A percentile compares a stretch with the other conserved stretches of the same genome.
These are phyloP conservation scores for Cantharis flavilabris DNA, from an alignment of 2,888 invertebrate species.

Conservation along the genomic window DNA sequence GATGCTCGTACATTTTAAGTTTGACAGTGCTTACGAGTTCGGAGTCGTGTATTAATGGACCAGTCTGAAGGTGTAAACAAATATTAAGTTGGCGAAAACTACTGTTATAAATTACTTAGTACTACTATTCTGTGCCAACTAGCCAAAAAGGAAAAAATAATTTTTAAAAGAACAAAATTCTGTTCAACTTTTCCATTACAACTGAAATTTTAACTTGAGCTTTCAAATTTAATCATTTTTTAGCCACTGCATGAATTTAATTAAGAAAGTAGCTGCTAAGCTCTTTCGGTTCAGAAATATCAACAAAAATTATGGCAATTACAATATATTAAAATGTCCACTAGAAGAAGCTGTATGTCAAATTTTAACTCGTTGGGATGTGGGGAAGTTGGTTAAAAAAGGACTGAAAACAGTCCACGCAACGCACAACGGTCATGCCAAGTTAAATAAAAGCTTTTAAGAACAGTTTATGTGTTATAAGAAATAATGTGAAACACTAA, in stretches of 20 bases:
- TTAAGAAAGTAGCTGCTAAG: neutral
- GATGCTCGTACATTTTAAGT: slow-evolving; percentile 30
- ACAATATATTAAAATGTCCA: too few relatives aligned
- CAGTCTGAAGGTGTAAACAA: slow-evolving; percentile 36
- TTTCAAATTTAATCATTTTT: neutral
- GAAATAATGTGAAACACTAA: neutral
- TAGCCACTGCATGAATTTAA: neutral
- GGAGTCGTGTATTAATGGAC: slow-evolving; percentile 28
- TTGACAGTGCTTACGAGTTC: slow-evolving; percentile 22
- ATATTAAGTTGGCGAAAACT: slow-evolving; percentile 35
- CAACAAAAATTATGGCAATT: too few relatives aligned
- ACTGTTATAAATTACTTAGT: slow-evolving; percentile 33
- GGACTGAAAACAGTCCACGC: too few relatives aligned
- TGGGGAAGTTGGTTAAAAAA: too few relatives aligned
- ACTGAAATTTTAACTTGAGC: neutral
- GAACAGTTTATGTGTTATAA: too few relatives aligned
- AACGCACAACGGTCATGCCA: too few relatives aligned
- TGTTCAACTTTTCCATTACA: neutral
- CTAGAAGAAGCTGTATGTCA: too few relatives aligned
- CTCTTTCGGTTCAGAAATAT: neutral
- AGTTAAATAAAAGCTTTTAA: too few relatives aligned
- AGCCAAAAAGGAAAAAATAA: slow-evolving; percentile 16
- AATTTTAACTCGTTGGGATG: too few relatives aligned
- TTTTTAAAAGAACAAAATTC: slow-evolving; percentile 17
- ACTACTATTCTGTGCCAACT: slow-evolving; percentile 16